Conservation (phyloP, 2,888 invertebrate genomes). For the Torymus aiolomorphi region DNA sequence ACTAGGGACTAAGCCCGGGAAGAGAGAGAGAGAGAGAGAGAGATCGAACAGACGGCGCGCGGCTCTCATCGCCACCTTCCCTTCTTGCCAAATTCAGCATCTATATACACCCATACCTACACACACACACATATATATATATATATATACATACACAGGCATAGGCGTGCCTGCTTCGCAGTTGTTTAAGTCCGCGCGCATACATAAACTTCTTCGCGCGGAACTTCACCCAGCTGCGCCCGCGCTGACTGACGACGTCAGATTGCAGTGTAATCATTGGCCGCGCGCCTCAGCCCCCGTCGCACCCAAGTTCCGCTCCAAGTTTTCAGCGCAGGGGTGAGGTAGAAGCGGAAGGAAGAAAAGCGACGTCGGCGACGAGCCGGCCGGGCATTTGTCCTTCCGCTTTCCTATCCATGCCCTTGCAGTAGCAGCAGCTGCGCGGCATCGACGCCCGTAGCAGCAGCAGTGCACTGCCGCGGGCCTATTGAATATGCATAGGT, state of each 20-base stretch:
- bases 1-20: not conserved
- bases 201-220: slow-evolving; percentile 52
- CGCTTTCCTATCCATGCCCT: slow-evolving; percentile 40
- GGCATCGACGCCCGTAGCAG: slow-evolving; percentile 27
- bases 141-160: not conserved
- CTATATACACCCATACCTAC: not conserved
- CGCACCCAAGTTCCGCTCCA: slow-evolving; percentile 60
- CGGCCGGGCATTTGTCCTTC: slow-evolving; percentile 50
- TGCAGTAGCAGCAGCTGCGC: slow-evolving; percentile 37
- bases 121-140: not conserved
- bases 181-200: slow-evolving; percentile 50
- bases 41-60: slow-evolving; percentile 27
- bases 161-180: slow-evolving; percentile 12
- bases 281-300: slow-evolving; percentile 44
- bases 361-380: slow-evolving; percentile 50
- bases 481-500: slow-evolving; percentile 72
- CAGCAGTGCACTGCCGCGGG: slow-evolving; percentile 52
- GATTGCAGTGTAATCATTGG: slow-evolving; percentile 69
- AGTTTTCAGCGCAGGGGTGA: slow-evolving; percentile 58
- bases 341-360: slow-evolving; percentile 60
- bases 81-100: not conserved
- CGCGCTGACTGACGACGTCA: slow-evolving; percentile 61
- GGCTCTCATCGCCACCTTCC: slow-evolving; percentile 14
- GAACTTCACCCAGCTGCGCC: slow-evolving; percentile 56
- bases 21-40: too few species aligned